Conservation (phyloP, 2,797 vertebrate genomes). For the Graptemys geographica region DNA sequence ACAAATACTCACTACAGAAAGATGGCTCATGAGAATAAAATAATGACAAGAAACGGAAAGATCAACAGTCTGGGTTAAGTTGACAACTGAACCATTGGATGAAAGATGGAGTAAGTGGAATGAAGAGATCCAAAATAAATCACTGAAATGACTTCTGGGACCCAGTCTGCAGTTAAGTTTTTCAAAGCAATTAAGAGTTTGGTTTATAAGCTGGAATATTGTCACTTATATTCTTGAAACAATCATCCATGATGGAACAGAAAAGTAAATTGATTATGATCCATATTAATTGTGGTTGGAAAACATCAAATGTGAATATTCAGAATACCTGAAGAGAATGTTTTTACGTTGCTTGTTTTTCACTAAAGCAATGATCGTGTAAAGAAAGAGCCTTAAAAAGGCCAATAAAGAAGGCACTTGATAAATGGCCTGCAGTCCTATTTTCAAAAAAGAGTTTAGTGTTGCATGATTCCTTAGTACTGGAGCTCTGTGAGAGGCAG, state of each 20-base stretch:
- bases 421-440: background rate
- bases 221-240: conserved; percentile 43
- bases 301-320: conserved; percentile 19
- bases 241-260: conserved; percentile 41
- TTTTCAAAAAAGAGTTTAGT: background rate
- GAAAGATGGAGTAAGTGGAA: conserved; percentile 4
- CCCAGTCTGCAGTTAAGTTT: conserved; percentile 12
- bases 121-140: conserved; percentile 38
- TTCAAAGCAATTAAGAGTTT: conserved; percentile 36
- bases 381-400: conserved; percentile 28
- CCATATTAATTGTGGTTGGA: conserved; percentile 13
- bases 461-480: conserved; percentile 18
- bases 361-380: background rate
- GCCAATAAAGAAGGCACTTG: conserved; percentile 3
- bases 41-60: background rate
- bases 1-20: accelerated
- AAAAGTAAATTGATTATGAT: conserved; percentile 60
- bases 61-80: background rate
- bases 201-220: conserved; percentile 17
- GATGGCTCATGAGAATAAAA: accelerated
- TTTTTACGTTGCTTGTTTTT: background rate
- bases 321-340: background rate
- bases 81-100: background rate
- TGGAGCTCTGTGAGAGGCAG: background rate
- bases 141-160: background rate